Evolutionary conservation across 2,888 invertebrate species (phyloP), one percentile per base, ranked within the genome.

Genomic region (Amorpha juglandis): DNA sequence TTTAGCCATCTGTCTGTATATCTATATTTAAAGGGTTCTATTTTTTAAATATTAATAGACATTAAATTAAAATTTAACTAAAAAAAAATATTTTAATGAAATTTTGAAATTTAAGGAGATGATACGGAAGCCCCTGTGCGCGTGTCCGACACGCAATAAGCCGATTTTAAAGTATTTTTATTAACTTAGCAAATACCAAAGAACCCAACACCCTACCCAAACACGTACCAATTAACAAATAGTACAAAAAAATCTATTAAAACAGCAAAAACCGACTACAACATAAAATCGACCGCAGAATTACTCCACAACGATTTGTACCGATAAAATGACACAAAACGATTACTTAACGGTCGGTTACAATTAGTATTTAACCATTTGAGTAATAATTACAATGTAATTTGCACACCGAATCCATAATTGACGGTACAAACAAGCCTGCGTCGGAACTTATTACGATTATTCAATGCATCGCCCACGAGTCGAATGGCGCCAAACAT

Each of bases 291-390:
- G 27, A 27, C 14, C 33, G 33, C n/a, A 7, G 35, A 58, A 58
- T 53, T 12, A 12, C 58, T n/a, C 19, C 58, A 19, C 14, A 53
- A 35, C 7, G 7, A 53, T 58, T 58, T 58, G 42, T 3, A 21
- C 58, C 38, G 42, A 58, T 58, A 58, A 58, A 58, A 42, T 42
- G 58, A 19, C 58, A 16, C 12, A 19, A 16, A 55, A 38, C 58
- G 58, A 58, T 58, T 58, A 58, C 58, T 58, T 58, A 58, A 42
- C 58, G 42, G 38, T 58, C 58, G 58, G 38, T 58, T 19, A 58
- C 58, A 58, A 58, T 58, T 58, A 58, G 58, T 58, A 58, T 58
- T 58, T 58, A 58, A 58, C 42, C 58, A 58, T 58, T 58, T 58
- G 42, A 58, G 58, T 58, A 42, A 58, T 58, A 58, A 58, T 58